phyloP scores from a whole-genome alignment of 2,113 vertebrate species.

The Gopherus evgoodei region DNA sequence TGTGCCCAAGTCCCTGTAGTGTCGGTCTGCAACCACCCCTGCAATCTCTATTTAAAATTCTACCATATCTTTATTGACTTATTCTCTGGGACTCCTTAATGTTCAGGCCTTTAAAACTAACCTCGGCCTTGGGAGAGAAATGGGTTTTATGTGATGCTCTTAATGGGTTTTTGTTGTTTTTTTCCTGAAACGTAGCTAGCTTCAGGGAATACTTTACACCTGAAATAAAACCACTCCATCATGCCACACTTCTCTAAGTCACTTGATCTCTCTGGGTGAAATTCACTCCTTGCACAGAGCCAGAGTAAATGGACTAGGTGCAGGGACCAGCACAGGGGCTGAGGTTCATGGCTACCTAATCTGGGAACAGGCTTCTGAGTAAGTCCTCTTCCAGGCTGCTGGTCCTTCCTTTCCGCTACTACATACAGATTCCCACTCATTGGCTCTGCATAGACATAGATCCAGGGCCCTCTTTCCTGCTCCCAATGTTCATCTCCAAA shows the following conservation, averaged over 20 bases:
- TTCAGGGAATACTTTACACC: not conserved
- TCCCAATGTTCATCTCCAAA: not conserved
- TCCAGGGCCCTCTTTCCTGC: not conserved
- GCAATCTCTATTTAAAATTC: not conserved
- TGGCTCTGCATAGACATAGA: not conserved
- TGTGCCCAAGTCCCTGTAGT: not conserved
- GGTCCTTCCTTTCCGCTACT: not conserved
- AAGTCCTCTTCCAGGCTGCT: not conserved
- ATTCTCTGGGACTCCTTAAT: too few species aligned
- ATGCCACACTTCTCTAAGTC: not conserved
- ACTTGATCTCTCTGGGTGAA: too few species aligned
- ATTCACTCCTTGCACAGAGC: too few species aligned
- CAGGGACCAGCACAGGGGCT: not conserved
- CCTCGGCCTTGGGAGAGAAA: not conserved
- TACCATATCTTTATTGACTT: not conserved
- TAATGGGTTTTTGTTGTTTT: not conserved
- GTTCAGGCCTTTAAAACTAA: not conserved
- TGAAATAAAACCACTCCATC: fast-evolving
- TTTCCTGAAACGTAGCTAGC: not conserved
- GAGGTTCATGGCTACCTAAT: not conserved
- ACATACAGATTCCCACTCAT: not conserved
- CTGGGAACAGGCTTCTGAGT: not conserved
- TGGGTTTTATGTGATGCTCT: fast-evolving
- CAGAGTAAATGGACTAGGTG: not conserved
- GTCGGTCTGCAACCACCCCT: not conserved